Evolutionary conservation across 1,140 invertebrate genomes (phyloP), one percentile per base, ranked within the genome.

Genomic region (Cheumatopsyche charites): DNA sequence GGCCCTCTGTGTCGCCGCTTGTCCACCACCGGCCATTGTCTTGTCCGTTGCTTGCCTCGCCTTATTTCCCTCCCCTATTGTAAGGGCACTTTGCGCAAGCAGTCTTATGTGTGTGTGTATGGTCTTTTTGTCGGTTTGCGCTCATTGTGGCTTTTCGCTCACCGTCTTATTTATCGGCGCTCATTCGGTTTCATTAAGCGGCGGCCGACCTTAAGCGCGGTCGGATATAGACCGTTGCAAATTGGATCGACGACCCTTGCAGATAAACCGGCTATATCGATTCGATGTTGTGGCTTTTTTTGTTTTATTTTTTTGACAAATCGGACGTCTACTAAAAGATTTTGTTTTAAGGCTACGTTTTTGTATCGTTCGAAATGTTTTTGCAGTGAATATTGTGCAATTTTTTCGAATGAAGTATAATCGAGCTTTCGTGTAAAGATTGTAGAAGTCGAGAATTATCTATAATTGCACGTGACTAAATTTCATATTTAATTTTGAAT

Each of bases 21-120:
- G 73, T 75, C 73, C 58, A 47, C 45, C 26, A n/a, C 45, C 67
- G 55, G 45, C 71, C 73, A 75, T 75, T 75, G 73, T 75, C 67
- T 72, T 75, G 73, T 74, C 73, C 70, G 62, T 75, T 71, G 58
- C 19, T 42, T 69, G 42, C 71, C 73, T 71, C 70, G 73, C 45
- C 47, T 69, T 55, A 74, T 74, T n/a, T 52, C 70, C 36, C 66
- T 68, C 73, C 65, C 70, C 73, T 62, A 72, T 72, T 71, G 70
- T 74, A 63, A 63, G 55, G 23, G 21, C 23, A 52, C 52, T 70
- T 61, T 74, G 15, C 52, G 23, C 19, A 4, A 36, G 41, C 23
- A 2, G 42, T 62, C 58, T 19, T 72, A n/a, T n/a, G n/a, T n/a
- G n/a, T n/a, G n/a, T n/a, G n/a, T n/a, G n/a, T n/a, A n/a, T n/a